A percentile compares a stretch with the other conserved stretches of the same genome.
Evolutionary conservation across 2,888 invertebrate genomes (phyloP).

Genomic region (Tolmerus cingulatus): DNA sequence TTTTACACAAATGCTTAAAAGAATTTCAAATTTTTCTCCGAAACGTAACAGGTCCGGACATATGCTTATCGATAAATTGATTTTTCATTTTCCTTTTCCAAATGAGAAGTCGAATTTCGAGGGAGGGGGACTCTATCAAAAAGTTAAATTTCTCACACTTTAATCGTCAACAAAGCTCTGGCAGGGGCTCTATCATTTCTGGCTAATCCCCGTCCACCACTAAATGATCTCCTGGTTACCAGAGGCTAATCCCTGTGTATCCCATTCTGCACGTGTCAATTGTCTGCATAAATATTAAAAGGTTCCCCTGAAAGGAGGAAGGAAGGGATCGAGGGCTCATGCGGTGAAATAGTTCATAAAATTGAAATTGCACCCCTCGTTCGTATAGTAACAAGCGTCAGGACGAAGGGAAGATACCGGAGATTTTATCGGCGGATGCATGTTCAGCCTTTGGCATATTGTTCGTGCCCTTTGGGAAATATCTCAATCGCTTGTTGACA

Average conservation of each 20-base stretch:
- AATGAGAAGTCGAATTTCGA: background rate
- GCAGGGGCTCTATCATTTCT: conserved; percentile 50
- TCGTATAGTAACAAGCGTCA: background rate
- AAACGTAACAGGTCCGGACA: background rate
- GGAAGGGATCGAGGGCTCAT: conserved; percentile 22
- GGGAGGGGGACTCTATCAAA: background rate
- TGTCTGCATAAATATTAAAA: conserved; percentile 49
- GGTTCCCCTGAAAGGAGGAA: conserved; percentile 34
- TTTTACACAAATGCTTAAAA: background rate
- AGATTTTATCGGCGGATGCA: conserved; percentile 25
- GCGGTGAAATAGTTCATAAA: conserved; percentile 49
- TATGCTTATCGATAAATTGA: background rate
- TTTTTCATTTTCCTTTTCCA: background rate
- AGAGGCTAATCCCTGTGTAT: conserved; percentile 51
- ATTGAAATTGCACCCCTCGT: conserved; percentile 45
- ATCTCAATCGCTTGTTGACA: conserved; percentile 52
- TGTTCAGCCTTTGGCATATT: conserved; percentile 35
- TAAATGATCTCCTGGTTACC: conserved; percentile 52
- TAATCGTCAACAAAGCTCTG: conserved; percentile 50
- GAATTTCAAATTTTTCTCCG: background rate
- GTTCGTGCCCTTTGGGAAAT: conserved; percentile 50
- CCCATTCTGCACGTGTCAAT: conserved; percentile 52
- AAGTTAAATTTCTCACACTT: conserved; percentile 34
- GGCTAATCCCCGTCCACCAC: conserved; percentile 53
- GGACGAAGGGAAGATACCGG: background rate